phyloP scores from a whole-genome alignment of 2,797 vertebrate species.

The Melanogrammus aeglefinus region DNA sequence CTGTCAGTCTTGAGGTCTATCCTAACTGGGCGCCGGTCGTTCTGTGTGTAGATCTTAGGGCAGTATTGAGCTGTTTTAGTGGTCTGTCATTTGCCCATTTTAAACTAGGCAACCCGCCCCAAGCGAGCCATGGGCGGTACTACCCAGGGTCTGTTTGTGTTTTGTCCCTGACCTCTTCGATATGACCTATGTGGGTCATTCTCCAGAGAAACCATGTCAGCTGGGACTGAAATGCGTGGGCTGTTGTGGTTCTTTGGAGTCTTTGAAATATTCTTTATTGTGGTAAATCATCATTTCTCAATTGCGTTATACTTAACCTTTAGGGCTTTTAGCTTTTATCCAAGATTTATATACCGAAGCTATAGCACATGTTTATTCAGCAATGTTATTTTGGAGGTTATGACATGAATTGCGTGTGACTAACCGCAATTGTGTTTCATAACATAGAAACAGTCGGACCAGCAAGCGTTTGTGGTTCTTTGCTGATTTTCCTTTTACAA shows the following conservation, averaged over 20 bases:
- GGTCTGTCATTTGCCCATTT: not conserved
- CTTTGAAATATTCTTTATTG: not conserved
- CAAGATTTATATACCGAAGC: not conserved
- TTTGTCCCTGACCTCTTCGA: slow-evolving; percentile 53
- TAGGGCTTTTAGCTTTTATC: too few relatives aligned
- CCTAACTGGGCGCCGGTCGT: not conserved
- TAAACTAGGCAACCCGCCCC: not conserved
- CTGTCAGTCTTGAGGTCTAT: not conserved
- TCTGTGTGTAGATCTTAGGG: not conserved
- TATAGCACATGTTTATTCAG: not conserved
- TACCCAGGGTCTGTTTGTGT: slow-evolving; percentile 41
- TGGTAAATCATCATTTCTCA: not conserved
- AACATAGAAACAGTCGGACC: not conserved
- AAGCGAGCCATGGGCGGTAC: slow-evolving; percentile 17
- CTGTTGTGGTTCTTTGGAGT: not conserved
- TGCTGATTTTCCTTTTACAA: too few relatives aligned
- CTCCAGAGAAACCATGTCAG: not conserved
- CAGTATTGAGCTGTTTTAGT: not conserved
- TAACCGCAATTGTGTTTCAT: not conserved
- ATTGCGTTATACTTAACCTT: not conserved
- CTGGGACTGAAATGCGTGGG: not conserved
- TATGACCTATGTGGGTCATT: not conserved
- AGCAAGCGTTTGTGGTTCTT: not conserved
- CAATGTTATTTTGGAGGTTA: not conserved
- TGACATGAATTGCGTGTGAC: not conserved